Conservation (phyloP, 2,797 vertebrate genomes). For the Spea hammondii region DNA sequence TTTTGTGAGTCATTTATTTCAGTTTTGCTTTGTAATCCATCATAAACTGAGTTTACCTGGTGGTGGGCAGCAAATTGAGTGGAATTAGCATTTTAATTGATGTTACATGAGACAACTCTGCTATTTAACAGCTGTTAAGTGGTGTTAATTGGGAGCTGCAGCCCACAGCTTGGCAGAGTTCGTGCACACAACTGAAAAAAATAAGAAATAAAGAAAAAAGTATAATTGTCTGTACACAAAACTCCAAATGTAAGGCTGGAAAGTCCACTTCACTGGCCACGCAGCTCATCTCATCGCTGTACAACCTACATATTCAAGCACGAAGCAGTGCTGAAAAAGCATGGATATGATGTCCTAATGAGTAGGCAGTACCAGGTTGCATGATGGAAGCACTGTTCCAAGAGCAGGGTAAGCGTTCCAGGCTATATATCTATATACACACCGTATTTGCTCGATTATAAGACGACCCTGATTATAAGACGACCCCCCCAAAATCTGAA, state of each 20-base stretch:
- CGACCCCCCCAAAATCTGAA: too few species aligned
- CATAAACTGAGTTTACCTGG: slow-evolving; percentile 52
- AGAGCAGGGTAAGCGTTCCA: too few species aligned
- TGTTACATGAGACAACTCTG: slow-evolving; percentile 59
- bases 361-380: too few species aligned
- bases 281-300: background rate
- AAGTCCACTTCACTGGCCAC: background rate
- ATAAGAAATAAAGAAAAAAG: slow-evolving; percentile 12
- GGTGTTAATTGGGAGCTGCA: slow-evolving; percentile 61
- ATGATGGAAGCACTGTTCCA: too few species aligned
- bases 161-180: slow-evolving; percentile 60
- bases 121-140: slow-evolving; percentile 65
- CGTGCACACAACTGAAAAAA: slow-evolving; percentile 56
- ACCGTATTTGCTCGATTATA: too few species aligned
- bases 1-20: slow-evolving; percentile 52
- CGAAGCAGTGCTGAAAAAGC: too few species aligned
- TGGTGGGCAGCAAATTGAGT: slow-evolving; percentile 52
- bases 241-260: background rate
- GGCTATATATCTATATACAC: too few species aligned
- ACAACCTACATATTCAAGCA: too few species aligned
- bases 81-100: slow-evolving; percentile 61
- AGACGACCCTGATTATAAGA: too few species aligned
- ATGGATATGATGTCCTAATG: too few species aligned
- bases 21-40: slow-evolving; percentile 51
- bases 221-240: slow-evolving; percentile 2